phyloP scores from a whole-genome alignment of 2,888 invertebrate genomes.

The Hirudinaria manillensis region DNA sequence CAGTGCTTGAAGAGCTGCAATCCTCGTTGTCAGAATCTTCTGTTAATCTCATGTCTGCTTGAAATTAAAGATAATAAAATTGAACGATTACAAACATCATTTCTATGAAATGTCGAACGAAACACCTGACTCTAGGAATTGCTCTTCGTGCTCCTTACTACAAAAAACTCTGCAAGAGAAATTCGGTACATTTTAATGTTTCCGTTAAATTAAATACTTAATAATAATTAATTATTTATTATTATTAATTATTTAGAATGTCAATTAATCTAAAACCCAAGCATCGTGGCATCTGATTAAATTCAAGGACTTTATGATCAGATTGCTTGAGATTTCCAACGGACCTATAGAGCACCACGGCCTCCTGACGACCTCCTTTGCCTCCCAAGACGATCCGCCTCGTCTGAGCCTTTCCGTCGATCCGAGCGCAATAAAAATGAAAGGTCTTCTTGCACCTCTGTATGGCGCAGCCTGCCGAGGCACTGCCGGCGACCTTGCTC shows the following conservation, averaged over 20 bases:
- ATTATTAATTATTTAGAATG: too few relatives aligned
- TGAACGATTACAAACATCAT: background rate
- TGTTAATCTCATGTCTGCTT: conserved; percentile 6
- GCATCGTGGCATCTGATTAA: too few relatives aligned
- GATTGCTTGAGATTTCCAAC: too few relatives aligned
- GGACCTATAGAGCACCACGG: conserved; percentile 17
- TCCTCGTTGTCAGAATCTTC: conserved; percentile 26
- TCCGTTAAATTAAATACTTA: too few relatives aligned
- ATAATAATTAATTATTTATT: too few relatives aligned
- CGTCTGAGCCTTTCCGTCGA: conserved; percentile 17
- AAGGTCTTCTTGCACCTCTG: conserved; percentile 64
- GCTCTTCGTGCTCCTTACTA: conserved; percentile 15
- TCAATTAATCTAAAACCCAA: too few relatives aligned
- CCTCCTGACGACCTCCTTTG: background rate
- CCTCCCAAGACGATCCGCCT: conserved; percentile 25
- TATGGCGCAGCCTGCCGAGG: conserved; percentile 67
- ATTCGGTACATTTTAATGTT: too few relatives aligned
- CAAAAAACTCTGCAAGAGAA: conserved; percentile 30
- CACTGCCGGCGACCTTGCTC: conserved; percentile 54
- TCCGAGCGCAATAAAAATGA: conserved; percentile 65
- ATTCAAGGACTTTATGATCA: too few relatives aligned
- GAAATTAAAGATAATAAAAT: background rate
- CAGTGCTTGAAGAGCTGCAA: background rate
- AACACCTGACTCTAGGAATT: conserved; percentile 1
- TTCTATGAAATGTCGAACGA: background rate